Evolutionary conservation across 2,113 vertebrate genomes (phyloP), one percentile per base, ranked within the genome.

Genomic region (Paedocypris sp.): DNA sequence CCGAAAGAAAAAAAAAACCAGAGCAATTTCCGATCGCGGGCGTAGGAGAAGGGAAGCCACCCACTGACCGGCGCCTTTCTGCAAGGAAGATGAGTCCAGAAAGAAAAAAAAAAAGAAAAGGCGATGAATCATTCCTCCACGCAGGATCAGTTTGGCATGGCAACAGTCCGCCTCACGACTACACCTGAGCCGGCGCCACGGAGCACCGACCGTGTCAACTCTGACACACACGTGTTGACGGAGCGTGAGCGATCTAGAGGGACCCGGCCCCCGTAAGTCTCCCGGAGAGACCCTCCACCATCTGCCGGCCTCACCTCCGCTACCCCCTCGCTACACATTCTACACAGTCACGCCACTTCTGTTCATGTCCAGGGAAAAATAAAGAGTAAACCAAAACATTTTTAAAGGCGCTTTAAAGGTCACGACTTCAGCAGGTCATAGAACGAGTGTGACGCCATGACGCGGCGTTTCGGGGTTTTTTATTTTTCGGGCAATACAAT

Each of bases 261-360:
- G 45, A 47, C 8, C 46, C 3, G 18, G 22, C 35, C 49, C 20
- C 1, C 15, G 2, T 25, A 35, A n/a, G n/a, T 25, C 49, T 35
- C 38, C 49, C 8, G 4, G n/a, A n/a, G n/a, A 25, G 43, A 59
- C 10, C 33, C 28, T 49, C 39, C 36, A 49, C 68, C 68, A 61
- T 61, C 62, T 66, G 68, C 48, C 57, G 39, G 29, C 35, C 29
- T 51, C 48, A 60, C 56, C 67, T 64, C 46, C 46, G n/a, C n/a
- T n/a, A n/a, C n/a, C n/a, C n/a, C n/a, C n/a, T n/a, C n/a, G n/a
- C n/a, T n/a, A n/a, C n/a, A n/a, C n/a, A n/a, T n/a, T n/a, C n/a
- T n/a, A n/a, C n/a, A n/a, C n/a, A n/a, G n/a, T n/a, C n/a, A n/a
- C n/a, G n/a, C n/a, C n/a, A n/a, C n/a, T n/a, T n/a, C n/a, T n/a